Evolutionary conservation across 2,797 vertebrate genomes (phyloP).

Genomic region (Myripristis jacobus): DNA sequence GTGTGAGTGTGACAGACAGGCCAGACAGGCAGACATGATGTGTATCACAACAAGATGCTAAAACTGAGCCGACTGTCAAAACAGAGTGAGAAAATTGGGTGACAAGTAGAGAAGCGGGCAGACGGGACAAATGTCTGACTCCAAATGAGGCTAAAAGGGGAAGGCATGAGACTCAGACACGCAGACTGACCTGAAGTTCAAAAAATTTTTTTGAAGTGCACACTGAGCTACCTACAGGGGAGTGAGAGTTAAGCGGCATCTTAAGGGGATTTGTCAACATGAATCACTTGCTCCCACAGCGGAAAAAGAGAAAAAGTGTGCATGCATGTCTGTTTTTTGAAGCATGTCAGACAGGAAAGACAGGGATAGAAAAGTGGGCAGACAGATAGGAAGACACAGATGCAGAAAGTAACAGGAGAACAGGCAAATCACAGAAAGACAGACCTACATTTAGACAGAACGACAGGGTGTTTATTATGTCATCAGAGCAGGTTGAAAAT

Average conservation of each 20-base stretch:
- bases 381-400: background rate
- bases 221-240: constrained; percentile 11
- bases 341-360: background rate
- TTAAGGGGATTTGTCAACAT: constrained; percentile 43
- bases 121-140: constrained; percentile 48
- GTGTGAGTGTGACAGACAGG: constrained; percentile 2
- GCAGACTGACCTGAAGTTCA: constrained; percentile 38
- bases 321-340: too few relatives aligned
- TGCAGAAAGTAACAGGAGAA: background rate
- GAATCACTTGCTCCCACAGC: constrained; percentile 25
- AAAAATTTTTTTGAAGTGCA: constrained; percentile 34
- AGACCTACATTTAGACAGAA: too few relatives aligned
- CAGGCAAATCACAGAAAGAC: background rate
- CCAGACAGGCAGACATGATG: constrained; percentile 13
- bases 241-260: constrained; percentile 26
- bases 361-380: too few relatives aligned
- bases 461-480: too few relatives aligned
- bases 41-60: background rate
- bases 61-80: constrained; percentile 20
- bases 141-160: constrained; percentile 44
- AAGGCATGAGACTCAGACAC: constrained; percentile 13
- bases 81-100: constrained; percentile 18
- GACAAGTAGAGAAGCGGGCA: constrained; percentile 31
- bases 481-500: too few relatives aligned
- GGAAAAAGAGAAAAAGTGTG: background rate